Percentiles rank a stretch among this genome's conserved stretches.
phyloP scores from a whole-genome alignment of 2,888 invertebrate genomes.

The Pseudoips prasinana region DNA sequence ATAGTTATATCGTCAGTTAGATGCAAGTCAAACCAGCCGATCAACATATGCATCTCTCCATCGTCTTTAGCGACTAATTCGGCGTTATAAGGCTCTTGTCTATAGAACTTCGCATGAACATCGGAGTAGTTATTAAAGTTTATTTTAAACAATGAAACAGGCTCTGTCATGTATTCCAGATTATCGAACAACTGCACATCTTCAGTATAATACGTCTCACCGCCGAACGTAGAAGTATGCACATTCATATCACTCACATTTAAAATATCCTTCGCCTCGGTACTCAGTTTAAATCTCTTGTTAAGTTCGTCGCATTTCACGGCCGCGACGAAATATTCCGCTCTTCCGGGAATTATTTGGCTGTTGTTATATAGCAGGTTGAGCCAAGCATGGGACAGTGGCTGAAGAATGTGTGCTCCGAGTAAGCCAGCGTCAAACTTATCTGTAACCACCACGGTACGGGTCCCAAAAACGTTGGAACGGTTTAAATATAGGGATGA shows the following conservation, averaged over 20 bases:
- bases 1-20: slow-evolving; percentile 80
- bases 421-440: slow-evolving; percentile 19
- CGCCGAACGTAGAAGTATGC: slow-evolving; percentile 10
- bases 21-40: slow-evolving; percentile 85
- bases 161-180: slow-evolving; percentile 22
- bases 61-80: slow-evolving; percentile 8
- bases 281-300: slow-evolving; percentile 13
- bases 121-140: slow-evolving; percentile 24
- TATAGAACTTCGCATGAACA: slow-evolving; percentile 10
- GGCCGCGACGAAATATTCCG: slow-evolving; percentile 19
- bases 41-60: slow-evolving; percentile 47
- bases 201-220: slow-evolving; percentile 16
- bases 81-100: slow-evolving; percentile 8
- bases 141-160: slow-evolving; percentile 17
- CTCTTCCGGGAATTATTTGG: slow-evolving; percentile 18
- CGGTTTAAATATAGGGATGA: slow-evolving; percentile 7
- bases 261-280: slow-evolving; percentile 6
- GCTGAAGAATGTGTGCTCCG: slow-evolving; percentile 66
- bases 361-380: slow-evolving; percentile 10
- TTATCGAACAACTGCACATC: slow-evolving; percentile 19
- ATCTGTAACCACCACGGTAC: slow-evolving; percentile 18
- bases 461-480: slow-evolving; percentile 8
- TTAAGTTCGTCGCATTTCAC: slow-evolving; percentile 14
- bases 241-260: slow-evolving; percentile 13
- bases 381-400: slow-evolving; percentile 84